Evolutionary conservation across 2,113 vertebrate genomes (phyloP).

Genomic region (Trematomus loennbergii): DNA sequence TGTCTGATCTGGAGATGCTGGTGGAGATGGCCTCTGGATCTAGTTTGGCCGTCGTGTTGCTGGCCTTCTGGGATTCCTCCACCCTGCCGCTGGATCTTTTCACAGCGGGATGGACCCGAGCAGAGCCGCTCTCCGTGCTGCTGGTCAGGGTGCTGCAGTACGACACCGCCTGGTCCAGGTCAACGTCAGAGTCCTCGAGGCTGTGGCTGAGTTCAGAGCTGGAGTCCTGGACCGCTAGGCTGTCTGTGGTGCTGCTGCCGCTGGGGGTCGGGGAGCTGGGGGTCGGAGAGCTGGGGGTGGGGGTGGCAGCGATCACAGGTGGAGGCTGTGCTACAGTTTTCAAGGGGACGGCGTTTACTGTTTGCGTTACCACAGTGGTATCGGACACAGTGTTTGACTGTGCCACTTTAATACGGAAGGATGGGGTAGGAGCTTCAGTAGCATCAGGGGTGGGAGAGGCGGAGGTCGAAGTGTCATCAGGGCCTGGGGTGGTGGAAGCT

Average conservation of each 20-base stretch:
- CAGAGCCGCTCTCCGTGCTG: constrained; percentile 69
- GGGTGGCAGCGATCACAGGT: constrained; percentile 69
- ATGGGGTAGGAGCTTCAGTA: constrained; percentile 39
- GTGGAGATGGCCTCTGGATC: constrained; percentile 54
- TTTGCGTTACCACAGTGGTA: constrained; percentile 34
- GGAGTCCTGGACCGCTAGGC: constrained; percentile 83
- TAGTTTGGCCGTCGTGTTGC: background rate
- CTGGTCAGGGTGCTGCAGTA: constrained; percentile 76
- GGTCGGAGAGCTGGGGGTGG: constrained; percentile 78
- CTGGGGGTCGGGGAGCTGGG: constrained; percentile 79
- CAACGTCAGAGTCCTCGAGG: constrained; percentile 86
- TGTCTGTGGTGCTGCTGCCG: constrained; percentile 59
- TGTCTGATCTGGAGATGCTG: constrained; percentile 62
- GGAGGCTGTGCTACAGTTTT: constrained; percentile 35
- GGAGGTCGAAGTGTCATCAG: constrained; percentile 53
- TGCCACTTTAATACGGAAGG: constrained; percentile 32
- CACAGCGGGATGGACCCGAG: background rate
- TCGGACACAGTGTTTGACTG: constrained; percentile 35
- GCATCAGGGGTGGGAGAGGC: constrained; percentile 38
- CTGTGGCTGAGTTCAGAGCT: constrained; percentile 85
- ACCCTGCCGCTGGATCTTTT: constrained; percentile 31
- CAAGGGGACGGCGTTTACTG: constrained; percentile 19
- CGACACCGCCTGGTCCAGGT: constrained; percentile 80
- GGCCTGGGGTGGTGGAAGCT: constrained; percentile 74
- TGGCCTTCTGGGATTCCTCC: constrained; percentile 23